These are phyloP conservation scores for Drosophila hamatofila DNA, from an alignment of 2,888 invertebrate species.

Conservation along the genomic window DNA sequence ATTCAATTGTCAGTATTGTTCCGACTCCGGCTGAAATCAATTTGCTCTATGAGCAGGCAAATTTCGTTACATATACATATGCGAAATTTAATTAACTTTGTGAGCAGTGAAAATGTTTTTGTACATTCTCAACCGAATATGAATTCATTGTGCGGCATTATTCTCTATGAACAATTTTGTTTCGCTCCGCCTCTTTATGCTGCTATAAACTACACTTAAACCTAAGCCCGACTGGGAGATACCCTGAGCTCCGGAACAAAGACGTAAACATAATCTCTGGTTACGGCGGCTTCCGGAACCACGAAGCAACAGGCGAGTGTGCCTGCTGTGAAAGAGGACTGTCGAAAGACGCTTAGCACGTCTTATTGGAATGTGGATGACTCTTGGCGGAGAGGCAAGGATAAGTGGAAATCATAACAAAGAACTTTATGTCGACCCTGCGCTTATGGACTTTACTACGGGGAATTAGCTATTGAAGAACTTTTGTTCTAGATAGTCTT, in stretches of 20 bases:
- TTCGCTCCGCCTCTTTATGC: background rate
- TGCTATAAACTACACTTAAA: background rate
- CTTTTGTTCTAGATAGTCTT: background rate
- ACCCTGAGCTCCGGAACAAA: background rate
- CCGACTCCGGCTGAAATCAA: slow-evolving; percentile 1
- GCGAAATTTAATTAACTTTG: slow-evolving; percentile 5
- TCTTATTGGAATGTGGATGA: background rate
- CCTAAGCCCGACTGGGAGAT: background rate
- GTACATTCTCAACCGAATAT: background rate
- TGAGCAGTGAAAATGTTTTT: slow-evolving; percentile 3
- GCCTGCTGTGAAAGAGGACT: background rate
- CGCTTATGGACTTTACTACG: background rate
- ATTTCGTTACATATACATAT: slow-evolving; percentile 2
- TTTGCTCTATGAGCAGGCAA: background rate
- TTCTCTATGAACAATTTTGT: background rate
- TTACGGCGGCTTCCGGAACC: background rate
- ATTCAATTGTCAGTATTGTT: slow-evolving; percentile 8
- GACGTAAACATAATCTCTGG: background rate
- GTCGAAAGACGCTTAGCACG: background rate
- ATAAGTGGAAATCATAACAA: no score
- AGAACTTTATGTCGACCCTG: no score
- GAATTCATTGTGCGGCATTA: background rate
- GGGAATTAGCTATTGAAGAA: background rate
- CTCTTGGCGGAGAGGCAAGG: no score
- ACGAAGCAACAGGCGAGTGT: background rate